Conservation (phyloP, 2,888 invertebrate genomes). For the Drosophila acutilabella region DNA sequence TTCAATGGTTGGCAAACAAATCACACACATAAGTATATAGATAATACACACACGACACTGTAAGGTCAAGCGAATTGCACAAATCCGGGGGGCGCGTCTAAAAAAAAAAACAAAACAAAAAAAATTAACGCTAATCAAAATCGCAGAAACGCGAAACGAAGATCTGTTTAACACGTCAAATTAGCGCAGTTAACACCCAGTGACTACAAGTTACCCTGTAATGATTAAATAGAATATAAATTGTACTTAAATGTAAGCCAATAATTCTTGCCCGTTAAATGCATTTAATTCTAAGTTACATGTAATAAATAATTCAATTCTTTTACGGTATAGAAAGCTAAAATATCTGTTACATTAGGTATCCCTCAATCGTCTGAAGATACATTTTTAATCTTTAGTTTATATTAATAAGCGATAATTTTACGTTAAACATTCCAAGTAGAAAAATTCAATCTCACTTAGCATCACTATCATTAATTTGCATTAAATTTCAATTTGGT, state of each 20-base stretch:
- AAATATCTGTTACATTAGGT: no score
- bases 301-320: no score
- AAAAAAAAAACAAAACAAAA: constrained; percentile 15
- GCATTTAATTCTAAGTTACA: no score
- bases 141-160: constrained; percentile 31
- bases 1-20: constrained; percentile 53
- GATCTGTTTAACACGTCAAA: constrained; percentile 38
- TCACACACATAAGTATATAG: constrained; percentile 22
- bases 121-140: constrained; percentile 41
- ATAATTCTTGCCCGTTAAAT: no score
- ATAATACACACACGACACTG: constrained; percentile 1
- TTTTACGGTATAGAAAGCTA: no score
- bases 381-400: no score
- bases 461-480: no score
- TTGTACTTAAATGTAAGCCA: no score
- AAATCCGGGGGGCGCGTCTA: constrained; percentile 58
- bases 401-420: no score
- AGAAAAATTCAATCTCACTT: no score
- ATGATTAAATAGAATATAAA: background rate
- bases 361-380: no score
- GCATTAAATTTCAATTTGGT: background rate
- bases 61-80: constrained; percentile 65
- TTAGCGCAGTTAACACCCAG: background rate
- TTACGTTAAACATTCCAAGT: no score
- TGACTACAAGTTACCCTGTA: constrained; percentile 21